phyloP scores from a whole-genome alignment of 2,888 invertebrate species.

The Teleogryllus oceanicus region DNA sequence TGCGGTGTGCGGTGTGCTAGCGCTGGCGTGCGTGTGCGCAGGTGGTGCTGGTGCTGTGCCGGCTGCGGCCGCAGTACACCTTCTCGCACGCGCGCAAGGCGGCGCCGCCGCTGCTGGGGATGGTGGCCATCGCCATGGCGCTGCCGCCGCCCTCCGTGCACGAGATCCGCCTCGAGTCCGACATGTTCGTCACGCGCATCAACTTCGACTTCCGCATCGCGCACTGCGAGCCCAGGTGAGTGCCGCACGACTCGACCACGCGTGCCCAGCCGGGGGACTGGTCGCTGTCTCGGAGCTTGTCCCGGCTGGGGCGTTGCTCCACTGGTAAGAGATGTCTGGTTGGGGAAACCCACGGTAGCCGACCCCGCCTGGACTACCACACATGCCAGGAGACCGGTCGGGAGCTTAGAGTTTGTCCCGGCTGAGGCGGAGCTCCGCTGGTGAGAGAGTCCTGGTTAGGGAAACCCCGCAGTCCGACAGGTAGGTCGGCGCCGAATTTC shows the following conservation, averaged over 20 bases:
- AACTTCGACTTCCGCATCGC: conserved; percentile 95
- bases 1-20: too few species aligned
- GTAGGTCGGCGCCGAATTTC: too few species aligned
- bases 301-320: too few species aligned
- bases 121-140: conserved; percentile 94
- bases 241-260: conserved; percentile 28
- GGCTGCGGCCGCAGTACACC: conserved; percentile 87
- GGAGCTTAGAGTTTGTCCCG: too few species aligned
- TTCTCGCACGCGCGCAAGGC: conserved; percentile 87
- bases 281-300: too few species aligned
- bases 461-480: too few species aligned
- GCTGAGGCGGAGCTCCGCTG: too few species aligned
- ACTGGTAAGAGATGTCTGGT: too few species aligned
- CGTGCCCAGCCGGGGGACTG: neutral
- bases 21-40: conserved; percentile 49
- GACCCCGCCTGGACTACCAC: too few species aligned
- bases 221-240: conserved; percentile 93
- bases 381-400: too few species aligned
- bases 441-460: too few species aligned
- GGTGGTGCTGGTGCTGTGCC: conserved; percentile 90
- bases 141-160: conserved; percentile 95
- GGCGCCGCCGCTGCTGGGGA: conserved; percentile 81
- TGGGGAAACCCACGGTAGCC: too few species aligned
- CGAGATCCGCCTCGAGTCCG: conserved; percentile 90
- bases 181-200: conserved; percentile 95